phyloP scores from a whole-genome alignment of 2,888 invertebrate species.

The Folsomia candida region DNA sequence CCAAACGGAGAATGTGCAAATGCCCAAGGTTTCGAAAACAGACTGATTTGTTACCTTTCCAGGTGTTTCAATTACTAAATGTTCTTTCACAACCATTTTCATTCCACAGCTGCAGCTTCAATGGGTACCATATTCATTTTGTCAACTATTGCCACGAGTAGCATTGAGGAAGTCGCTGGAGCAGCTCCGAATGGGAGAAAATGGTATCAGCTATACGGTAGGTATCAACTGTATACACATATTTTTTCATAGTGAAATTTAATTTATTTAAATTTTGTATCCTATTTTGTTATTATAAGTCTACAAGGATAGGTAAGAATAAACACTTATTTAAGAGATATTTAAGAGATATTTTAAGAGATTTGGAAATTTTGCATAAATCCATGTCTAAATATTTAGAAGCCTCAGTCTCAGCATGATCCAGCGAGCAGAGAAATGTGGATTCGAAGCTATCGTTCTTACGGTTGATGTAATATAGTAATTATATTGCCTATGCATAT shows the following conservation, averaged over 20 bases:
- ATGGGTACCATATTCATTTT: slow-evolving; percentile 74
- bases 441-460: slow-evolving; percentile 81
- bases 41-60: too few relatives aligned
- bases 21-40: slow-evolving; percentile 63
- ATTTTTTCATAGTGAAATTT: slow-evolving; percentile 63
- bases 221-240: too few relatives aligned
- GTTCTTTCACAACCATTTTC: slow-evolving; percentile 21
- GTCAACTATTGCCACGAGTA: slow-evolving; percentile 81
- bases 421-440: slow-evolving; percentile 62
- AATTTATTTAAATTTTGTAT: neutral
- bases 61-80: too few relatives aligned
- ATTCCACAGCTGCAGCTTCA: slow-evolving; percentile 69
- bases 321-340: too few relatives aligned
- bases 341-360: neutral
- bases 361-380: slow-evolving; percentile 1
- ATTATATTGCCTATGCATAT: too few relatives aligned
- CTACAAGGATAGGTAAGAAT: slow-evolving; percentile 12
- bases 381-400: slow-evolving; percentile 55
- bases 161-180: slow-evolving; percentile 80
- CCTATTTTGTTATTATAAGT: too few relatives aligned
- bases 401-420: slow-evolving; percentile 70
- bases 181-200: slow-evolving; percentile 72
- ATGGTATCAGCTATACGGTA: slow-evolving; percentile 80
- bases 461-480: slow-evolving; percentile 92
- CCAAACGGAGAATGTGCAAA: slow-evolving; percentile 82